Evolutionary conservation across 2,113 vertebrate genomes (phyloP).

Genomic region (Gobio gobio): DNA sequence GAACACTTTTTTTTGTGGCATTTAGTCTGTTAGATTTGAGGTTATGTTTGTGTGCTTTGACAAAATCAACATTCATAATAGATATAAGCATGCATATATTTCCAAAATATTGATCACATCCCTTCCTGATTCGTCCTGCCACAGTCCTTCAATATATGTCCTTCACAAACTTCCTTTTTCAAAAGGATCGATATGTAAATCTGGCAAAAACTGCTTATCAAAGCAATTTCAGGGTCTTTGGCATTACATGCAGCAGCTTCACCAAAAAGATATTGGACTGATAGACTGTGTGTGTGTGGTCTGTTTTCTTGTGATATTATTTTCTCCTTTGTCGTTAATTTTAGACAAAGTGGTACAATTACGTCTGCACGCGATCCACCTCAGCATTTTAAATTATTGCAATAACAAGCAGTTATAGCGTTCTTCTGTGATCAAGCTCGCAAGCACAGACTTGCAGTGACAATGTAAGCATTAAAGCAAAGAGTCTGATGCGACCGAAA

Average conservation of each 20-base stretch:
- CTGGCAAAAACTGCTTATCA: not conserved
- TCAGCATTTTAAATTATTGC: not conserved
- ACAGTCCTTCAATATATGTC: too few relatives aligned
- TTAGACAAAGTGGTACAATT: not conserved
- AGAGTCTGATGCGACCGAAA: slow-evolving; percentile 18
- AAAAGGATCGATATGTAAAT: not conserved
- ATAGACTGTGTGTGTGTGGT: not conserved
- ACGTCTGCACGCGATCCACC: slow-evolving; percentile 1
- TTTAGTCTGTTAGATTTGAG: not conserved
- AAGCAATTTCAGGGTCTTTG: not conserved
- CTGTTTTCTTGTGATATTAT: not conserved
- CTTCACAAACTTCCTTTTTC: not conserved
- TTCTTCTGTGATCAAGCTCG: slow-evolving; percentile 21
- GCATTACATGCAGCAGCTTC: not conserved
- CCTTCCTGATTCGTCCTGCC: not conserved
- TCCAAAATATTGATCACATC: too few relatives aligned
- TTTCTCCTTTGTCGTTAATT: not conserved
- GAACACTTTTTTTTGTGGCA: not conserved
- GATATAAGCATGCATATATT: not conserved
- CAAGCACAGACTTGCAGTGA: slow-evolving; percentile 38
- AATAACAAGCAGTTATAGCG: not conserved
- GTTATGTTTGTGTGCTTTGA: not conserved
- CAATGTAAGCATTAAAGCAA: slow-evolving; percentile 11
- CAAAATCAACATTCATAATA: not conserved
- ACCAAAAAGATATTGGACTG: not conserved